phyloP scores from a whole-genome alignment of 2,888 invertebrate species.

The Malacosoma neustria region DNA sequence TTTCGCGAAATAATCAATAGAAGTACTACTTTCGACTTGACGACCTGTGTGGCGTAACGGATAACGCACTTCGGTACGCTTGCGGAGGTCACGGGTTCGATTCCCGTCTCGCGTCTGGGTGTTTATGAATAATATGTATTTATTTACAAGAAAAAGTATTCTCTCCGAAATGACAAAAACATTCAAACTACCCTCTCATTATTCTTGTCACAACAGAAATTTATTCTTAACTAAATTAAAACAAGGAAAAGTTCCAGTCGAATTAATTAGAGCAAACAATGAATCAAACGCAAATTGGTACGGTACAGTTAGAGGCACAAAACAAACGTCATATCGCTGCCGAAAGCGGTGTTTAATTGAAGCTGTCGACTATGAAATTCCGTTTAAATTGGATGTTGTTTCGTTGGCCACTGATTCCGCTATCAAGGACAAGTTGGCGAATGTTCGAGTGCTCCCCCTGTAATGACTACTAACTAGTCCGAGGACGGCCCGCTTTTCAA shows the following conservation, averaged over 20 bases:
- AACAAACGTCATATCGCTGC: conserved; percentile 30
- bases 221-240: conserved; percentile 5
- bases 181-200: neutral
- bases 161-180: too few species aligned
- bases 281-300: conserved; percentile 30
- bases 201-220: neutral
- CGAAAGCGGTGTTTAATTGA: conserved; percentile 34
- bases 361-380: conserved; percentile 42
- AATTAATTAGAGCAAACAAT: conserved; percentile 23
- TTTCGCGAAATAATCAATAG: too few species aligned
- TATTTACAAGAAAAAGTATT: too few species aligned
- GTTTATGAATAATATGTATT: too few species aligned
- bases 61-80: too few species aligned
- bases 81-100: too few species aligned
- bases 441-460: conserved; percentile 25
- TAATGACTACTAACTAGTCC: conserved; percentile 56
- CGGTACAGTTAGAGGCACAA: conserved; percentile 19
- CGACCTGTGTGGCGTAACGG: too few species aligned
- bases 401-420: conserved; percentile 27
- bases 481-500: too few species aligned
- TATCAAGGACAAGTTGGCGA: conserved; percentile 36
- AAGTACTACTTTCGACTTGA: too few species aligned
- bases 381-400: conserved; percentile 48
- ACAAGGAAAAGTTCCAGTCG: conserved; percentile 8
- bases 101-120: too few species aligned